Evolutionary conservation across 2,888 invertebrate species (phyloP).

Genomic region (Drosophila pseudotalamancana): DNA sequence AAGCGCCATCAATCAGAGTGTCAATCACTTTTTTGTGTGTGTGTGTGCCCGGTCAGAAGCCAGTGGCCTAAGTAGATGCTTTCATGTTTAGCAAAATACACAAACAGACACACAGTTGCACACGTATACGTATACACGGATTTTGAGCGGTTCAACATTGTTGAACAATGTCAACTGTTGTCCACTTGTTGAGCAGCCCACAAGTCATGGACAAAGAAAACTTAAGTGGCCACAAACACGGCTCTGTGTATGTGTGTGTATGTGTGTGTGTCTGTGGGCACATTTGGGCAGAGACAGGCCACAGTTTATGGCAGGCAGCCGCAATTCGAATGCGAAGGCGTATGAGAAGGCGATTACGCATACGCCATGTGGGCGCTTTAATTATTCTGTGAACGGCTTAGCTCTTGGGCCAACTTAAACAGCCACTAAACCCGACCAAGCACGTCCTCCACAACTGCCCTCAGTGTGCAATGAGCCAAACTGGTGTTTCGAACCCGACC

Average conservation of each 20-base stretch:
- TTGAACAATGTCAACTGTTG: slow-evolving; percentile 69
- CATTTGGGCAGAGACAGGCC: slow-evolving; percentile 9
- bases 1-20: slow-evolving; percentile 76
- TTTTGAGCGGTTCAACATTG: slow-evolving; percentile 54
- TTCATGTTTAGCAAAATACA: slow-evolving; percentile 22
- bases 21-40: slow-evolving; percentile 67
- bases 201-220: slow-evolving; percentile 73
- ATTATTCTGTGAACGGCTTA: slow-evolving; percentile 64
- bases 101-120: slow-evolving; percentile 6
- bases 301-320: slow-evolving; percentile 36
- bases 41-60: slow-evolving; percentile 30
- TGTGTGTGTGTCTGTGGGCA: neutral
- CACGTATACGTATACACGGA: slow-evolving; percentile 12
- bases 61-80: slow-evolving; percentile 53
- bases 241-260: slow-evolving; percentile 4
- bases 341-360: slow-evolving; percentile 64
- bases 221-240: slow-evolving; percentile 72
- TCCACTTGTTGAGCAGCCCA: slow-evolving; percentile 71
- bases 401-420: slow-evolving; percentile 60
- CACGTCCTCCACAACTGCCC: slow-evolving; percentile 52
- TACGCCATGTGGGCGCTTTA: slow-evolving; percentile 71
- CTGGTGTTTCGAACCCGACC: slow-evolving; percentile 44
- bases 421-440: slow-evolving; percentile 66
- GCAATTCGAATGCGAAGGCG: slow-evolving; percentile 41
- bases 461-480: slow-evolving; percentile 68